phyloP scores from a whole-genome alignment of 2,113 vertebrate genomes.

The Stercorarius parasiticus region DNA sequence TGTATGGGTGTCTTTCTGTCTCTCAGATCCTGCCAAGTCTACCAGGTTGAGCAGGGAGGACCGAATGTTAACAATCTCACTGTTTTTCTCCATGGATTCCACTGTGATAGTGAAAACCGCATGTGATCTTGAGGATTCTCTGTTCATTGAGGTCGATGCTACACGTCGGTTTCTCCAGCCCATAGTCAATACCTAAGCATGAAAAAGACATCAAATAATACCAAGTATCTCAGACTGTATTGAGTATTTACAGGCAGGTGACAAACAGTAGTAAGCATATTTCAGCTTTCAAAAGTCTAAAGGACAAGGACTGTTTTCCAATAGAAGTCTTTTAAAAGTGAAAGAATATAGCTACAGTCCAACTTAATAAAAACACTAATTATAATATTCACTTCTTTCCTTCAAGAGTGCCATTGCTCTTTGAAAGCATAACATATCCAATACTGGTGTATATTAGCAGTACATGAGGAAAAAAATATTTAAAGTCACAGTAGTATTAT shows the following conservation, averaged over 20 bases:
- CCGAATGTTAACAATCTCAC: constrained; percentile 88
- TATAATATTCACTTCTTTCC: not conserved
- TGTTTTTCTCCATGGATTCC: constrained; percentile 90
- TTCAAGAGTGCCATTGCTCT: not conserved
- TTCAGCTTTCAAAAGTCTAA: not conserved
- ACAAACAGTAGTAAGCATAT: not conserved
- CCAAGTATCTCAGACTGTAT: not conserved
- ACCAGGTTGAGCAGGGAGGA: constrained; percentile 93
- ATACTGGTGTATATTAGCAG: not conserved
- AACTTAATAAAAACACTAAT: not conserved
- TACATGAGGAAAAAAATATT: not conserved
- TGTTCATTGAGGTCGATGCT: constrained; percentile 96
- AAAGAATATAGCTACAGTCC: not conserved
- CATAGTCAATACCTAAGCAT: constrained; percentile 85
- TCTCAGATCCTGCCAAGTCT: constrained; percentile 94
- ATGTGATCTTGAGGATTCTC: constrained; percentile 94
- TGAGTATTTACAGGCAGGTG: not conserved
- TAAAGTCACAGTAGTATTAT: not conserved
- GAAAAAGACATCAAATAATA: not conserved
- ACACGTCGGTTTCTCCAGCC: constrained; percentile 95
- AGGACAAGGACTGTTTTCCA: not conserved
- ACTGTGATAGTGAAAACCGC: constrained; percentile 93
- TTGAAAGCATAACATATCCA: not conserved
- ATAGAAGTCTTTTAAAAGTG: not conserved
- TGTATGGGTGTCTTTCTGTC: constrained; percentile 91